phyloP scores from a whole-genome alignment of 2,888 invertebrate species.

The Catocala sponsa region DNA sequence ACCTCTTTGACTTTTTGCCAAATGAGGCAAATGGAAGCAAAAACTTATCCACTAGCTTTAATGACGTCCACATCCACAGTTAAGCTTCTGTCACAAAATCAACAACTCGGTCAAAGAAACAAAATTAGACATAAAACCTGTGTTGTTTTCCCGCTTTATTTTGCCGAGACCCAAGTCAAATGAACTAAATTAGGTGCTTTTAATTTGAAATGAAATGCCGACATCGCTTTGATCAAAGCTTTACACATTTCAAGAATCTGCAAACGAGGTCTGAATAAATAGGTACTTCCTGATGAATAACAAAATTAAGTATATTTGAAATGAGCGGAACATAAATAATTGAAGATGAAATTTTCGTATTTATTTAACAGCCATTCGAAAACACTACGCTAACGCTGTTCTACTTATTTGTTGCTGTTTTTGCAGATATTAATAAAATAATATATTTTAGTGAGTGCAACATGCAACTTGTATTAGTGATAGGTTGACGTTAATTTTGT shows the following conservation, averaged over 20 bases:
- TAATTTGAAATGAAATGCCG: slow-evolving; percentile 3
- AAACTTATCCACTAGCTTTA: neutral
- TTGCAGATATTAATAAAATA: too few species aligned
- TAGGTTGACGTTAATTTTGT: too few species aligned
- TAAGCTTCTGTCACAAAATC: too few species aligned
- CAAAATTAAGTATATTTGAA: neutral
- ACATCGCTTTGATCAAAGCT: slow-evolving; percentile 9
- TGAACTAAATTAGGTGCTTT: neutral
- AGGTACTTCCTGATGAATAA: slow-evolving; percentile 1
- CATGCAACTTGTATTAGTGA: too few species aligned
- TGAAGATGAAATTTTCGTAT: neutral
- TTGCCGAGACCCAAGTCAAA: neutral
- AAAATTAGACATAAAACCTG: too few species aligned
- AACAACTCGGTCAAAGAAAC: too few species aligned
- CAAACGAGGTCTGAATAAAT: neutral
- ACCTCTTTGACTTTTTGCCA: too few species aligned
- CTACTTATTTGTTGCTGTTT: too few species aligned
- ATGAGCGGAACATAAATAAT: neutral
- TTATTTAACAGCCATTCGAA: too few species aligned
- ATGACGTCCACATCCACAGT: neutral
- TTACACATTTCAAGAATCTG: neutral
- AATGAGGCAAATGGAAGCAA: neutral
- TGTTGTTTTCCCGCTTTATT: neutral
- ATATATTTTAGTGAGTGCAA: too few species aligned
- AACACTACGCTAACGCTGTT: too few species aligned